Evolutionary conservation across 2,113 vertebrate species (phyloP).

Genomic region (Vombatus ursinus): DNA sequence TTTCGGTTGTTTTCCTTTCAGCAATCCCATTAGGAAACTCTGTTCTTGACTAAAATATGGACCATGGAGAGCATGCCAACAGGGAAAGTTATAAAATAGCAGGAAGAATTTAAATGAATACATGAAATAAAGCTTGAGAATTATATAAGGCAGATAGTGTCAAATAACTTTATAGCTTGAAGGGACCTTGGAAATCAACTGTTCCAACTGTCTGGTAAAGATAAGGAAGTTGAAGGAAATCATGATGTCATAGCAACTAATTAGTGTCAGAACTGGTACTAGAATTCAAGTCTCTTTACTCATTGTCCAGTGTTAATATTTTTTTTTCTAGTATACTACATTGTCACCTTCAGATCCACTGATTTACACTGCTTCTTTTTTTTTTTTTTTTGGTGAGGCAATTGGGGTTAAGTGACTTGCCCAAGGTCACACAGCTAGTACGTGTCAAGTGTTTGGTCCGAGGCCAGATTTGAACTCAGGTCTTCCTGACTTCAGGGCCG

Average conservation of each 20-base stretch:
- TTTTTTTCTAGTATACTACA: background rate
- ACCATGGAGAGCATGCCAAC: background rate
- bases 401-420: no score
- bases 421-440: no score
- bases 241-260: background rate
- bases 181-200: background rate
- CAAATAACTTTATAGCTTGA: background rate
- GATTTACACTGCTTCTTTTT: background rate
- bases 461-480: no score
- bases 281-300: background rate
- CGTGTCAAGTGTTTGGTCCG: no score
- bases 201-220: background rate
- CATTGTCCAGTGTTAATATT: background rate
- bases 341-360: background rate
- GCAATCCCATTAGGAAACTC: conserved; percentile 3
- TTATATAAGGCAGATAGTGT: background rate
- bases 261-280: background rate
- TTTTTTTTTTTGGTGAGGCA: no score
- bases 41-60: conserved; percentile 20
- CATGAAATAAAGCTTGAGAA: background rate
- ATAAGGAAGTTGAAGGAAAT: background rate
- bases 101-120: conserved; percentile 22
- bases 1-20: conserved; percentile 28
- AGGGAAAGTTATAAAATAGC: conserved; percentile 39
- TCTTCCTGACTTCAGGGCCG: no score